phyloP scores from a whole-genome alignment of 2,888 invertebrate species.

The Molanna angustata region DNA sequence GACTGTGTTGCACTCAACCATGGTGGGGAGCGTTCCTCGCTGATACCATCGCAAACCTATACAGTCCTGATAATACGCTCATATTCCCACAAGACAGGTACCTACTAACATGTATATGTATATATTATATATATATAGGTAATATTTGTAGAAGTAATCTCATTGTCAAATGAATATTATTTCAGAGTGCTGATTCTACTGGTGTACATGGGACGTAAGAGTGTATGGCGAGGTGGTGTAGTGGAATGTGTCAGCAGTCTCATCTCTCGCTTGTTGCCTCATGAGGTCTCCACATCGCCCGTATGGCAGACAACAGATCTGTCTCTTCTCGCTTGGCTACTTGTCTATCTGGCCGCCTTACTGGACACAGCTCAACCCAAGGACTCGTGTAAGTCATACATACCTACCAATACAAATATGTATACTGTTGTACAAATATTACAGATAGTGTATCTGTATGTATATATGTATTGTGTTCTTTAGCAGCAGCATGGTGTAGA shows the following conservation, averaged over 20 bases:
- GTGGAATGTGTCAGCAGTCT: conserved; percentile 62
- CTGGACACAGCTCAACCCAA: conserved; percentile 47
- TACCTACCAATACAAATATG: neutral
- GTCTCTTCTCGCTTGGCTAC: conserved; percentile 69
- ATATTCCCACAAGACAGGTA: conserved; percentile 86
- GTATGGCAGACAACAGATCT: conserved; percentile 60
- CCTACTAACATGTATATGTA: neutral
- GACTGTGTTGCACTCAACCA: conserved; percentile 68
- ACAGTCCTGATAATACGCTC: conserved; percentile 72
- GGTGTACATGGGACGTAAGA: conserved; percentile 83
- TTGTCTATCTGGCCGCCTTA: conserved; percentile 72
- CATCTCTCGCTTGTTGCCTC: conserved; percentile 56
- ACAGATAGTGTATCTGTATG: too few species aligned
- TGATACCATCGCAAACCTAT: conserved; percentile 73
- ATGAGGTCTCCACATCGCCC: conserved; percentile 41
- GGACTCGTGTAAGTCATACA: conserved; percentile 39
- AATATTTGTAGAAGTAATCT: neutral
- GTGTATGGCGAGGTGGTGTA: conserved; percentile 49
- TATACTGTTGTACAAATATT: neutral
- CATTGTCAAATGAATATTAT: conserved; percentile 13
- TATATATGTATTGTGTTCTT: conserved; percentile 1
- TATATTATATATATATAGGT: too few species aligned
- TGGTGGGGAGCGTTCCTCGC: conserved; percentile 95
- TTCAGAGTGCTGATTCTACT: conserved; percentile 79
- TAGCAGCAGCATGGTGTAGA: conserved; percentile 52